These are phyloP conservation scores for Macroglossus sobrinus DNA, from an alignment of 2,113 vertebrate species.

Conservation along the genomic window DNA sequence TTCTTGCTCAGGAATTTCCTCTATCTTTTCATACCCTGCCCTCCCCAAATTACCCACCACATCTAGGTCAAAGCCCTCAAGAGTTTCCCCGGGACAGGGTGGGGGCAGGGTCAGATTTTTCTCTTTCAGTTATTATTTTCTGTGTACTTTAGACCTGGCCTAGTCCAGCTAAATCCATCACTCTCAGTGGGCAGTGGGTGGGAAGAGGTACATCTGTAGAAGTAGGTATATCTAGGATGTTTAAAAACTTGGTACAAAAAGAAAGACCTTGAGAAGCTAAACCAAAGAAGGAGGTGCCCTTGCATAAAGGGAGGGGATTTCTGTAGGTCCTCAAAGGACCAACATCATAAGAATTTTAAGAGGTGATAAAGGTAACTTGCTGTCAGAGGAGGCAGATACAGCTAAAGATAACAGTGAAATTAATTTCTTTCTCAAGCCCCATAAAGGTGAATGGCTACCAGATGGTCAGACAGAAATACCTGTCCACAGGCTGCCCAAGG, in stretches of 20 bases:
- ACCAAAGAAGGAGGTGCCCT: not conserved
- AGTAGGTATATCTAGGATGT: not conserved
- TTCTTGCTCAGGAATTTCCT: not conserved
- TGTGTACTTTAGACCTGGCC: not conserved
- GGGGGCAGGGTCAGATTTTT: not conserved
- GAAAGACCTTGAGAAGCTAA: not conserved
- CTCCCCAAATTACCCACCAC: not conserved
- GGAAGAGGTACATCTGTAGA: not conserved
- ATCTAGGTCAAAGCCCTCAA: not conserved
- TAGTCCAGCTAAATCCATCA: not conserved
- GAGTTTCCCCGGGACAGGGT: not conserved
- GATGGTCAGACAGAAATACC: slow-evolving; percentile 73
- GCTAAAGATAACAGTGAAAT: slow-evolving; percentile 61
- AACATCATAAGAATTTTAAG: slow-evolving; percentile 51
- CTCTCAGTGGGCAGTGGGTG: not conserved
- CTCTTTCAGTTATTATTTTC: slow-evolving; percentile 36
- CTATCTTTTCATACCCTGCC: not conserved
- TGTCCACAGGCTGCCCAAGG: slow-evolving; percentile 61
- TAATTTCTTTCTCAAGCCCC: slow-evolving; percentile 77
- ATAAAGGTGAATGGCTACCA: slow-evolving; percentile 80
- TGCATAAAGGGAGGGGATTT: not conserved
- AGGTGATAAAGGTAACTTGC: slow-evolving; percentile 60
- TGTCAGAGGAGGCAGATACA: slow-evolving; percentile 66
- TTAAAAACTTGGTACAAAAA: not conserved
- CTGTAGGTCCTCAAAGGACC: not conserved